Percentiles rank a stretch among this genome's conserved stretches.
Evolutionary conservation across 2,797 vertebrate species (phyloP).

Genomic region (Ispidina lecontei): DNA sequence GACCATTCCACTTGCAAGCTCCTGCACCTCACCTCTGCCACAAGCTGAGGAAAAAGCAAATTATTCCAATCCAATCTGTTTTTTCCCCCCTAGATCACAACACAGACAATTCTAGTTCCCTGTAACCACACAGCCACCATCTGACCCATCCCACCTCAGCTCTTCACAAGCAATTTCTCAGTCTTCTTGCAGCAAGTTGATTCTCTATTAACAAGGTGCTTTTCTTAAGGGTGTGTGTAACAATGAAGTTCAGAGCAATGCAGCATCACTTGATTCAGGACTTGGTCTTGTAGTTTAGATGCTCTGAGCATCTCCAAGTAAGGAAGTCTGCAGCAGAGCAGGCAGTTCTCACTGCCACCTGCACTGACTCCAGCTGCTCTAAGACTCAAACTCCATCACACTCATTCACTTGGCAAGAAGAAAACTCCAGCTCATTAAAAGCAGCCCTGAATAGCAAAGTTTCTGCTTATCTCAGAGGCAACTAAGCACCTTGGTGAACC

Average conservation of each 20-base stretch:
- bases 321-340: not conserved
- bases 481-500: not conserved
- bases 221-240: not conserved
- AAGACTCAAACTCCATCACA: not conserved
- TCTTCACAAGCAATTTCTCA: not conserved
- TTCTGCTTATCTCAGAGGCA: slow-evolving; percentile 6
- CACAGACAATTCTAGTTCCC: not conserved
- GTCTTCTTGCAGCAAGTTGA: not conserved
- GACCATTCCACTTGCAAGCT: not conserved
- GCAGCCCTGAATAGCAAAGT: slow-evolving; percentile 10
- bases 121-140: not conserved
- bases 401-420: slow-evolving; percentile 12
- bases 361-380: slow-evolving; percentile 15
- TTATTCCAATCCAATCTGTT: not conserved
- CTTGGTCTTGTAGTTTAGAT: not conserved
- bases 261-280: not conserved
- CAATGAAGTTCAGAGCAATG: not conserved
- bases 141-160: not conserved
- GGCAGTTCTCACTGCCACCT: not conserved
- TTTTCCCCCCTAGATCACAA: not conserved
- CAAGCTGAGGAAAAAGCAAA: not conserved
- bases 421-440: slow-evolving; percentile 47
- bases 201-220: not conserved
- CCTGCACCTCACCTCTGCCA: not conserved
- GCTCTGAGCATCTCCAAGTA: not conserved